Evolutionary conservation across 2,888 invertebrate genomes (phyloP).

Genomic region (Drosophila buzzatii): DNA sequence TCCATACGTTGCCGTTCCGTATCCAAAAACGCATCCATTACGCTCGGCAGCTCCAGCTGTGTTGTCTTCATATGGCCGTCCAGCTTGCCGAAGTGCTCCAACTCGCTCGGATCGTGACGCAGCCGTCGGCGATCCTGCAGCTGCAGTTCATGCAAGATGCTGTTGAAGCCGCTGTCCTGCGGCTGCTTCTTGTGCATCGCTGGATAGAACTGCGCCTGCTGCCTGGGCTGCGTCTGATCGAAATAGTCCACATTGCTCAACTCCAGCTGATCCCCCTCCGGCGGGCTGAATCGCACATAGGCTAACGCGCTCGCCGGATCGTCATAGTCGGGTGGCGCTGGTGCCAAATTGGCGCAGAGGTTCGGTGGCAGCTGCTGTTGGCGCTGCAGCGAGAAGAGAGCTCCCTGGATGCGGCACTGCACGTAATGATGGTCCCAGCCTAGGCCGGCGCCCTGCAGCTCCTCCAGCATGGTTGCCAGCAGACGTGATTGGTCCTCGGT

Average conservation of each 20-base stretch:
- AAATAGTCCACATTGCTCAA: slow-evolving; percentile 32
- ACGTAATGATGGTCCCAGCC: slow-evolving; percentile 85
- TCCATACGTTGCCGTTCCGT: slow-evolving; percentile 75
- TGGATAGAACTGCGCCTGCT: slow-evolving; percentile 86
- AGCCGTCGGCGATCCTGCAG: slow-evolving; percentile 78
- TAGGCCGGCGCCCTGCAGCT: slow-evolving; percentile 85
- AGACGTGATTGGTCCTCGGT: slow-evolving; percentile 84
- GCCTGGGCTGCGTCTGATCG: slow-evolving; percentile 23
- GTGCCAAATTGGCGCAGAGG: slow-evolving; percentile 84
- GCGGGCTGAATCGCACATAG: slow-evolving; percentile 92
- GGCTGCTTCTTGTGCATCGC: slow-evolving; percentile 84
- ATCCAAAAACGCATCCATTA: slow-evolving; percentile 77
- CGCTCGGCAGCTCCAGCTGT: slow-evolving; percentile 69
- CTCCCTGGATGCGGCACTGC: slow-evolving; percentile 85
- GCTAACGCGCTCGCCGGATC: slow-evolving; percentile 90
- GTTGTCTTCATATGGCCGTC: slow-evolving; percentile 62
- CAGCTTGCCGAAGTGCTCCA: slow-evolving; percentile 76
- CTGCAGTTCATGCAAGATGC: slow-evolving; percentile 71
- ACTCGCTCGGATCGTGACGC: slow-evolving; percentile 79
- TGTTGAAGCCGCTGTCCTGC: slow-evolving; percentile 65
- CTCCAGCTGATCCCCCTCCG: slow-evolving; percentile 62
- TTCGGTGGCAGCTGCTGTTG: slow-evolving; percentile 84
- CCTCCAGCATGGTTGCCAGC: slow-evolving; percentile 85
- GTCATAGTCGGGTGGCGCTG: slow-evolving; percentile 83
- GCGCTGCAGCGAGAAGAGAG: slow-evolving; percentile 84